These are phyloP conservation scores for Podarcis siculus DNA, from an alignment of 2,797 vertebrate species.

Conservation along the genomic window DNA sequence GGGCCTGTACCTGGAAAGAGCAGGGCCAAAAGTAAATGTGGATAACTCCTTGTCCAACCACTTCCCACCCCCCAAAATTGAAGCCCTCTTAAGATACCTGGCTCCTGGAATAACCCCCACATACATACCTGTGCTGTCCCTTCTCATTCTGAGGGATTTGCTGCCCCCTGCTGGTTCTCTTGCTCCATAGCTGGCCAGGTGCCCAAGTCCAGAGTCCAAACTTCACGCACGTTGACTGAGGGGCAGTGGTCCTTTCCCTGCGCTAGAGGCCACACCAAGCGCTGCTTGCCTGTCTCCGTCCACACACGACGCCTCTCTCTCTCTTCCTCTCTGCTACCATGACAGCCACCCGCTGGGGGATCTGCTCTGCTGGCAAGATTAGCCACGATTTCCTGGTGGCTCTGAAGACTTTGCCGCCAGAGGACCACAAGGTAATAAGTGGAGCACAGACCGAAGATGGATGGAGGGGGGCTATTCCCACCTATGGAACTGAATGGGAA, in stretches of 20 bases:
- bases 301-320: neutral
- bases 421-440: neutral
- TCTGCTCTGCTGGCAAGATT: conserved; percentile 84
- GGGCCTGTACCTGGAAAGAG: too few relatives aligned
- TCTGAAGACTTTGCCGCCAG: conserved; percentile 76
- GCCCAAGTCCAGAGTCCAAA: neutral
- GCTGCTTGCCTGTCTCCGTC: neutral
- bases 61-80: too few relatives aligned
- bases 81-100: too few relatives aligned
- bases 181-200: neutral
- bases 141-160: neutral
- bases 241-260: neutral
- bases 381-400: conserved; percentile 83
- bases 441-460: too few relatives aligned
- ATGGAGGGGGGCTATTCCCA: neutral
- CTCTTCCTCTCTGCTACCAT: neutral
- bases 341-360: conserved; percentile 82
- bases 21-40: too few relatives aligned
- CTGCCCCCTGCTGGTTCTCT: neutral
- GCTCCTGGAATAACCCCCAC: too few relatives aligned
- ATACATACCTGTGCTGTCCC: too few relatives aligned
- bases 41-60: too few relatives aligned
- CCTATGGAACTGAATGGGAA: too few relatives aligned
- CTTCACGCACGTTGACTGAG: neutral
- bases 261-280: neutral